Evolutionary conservation across 2,797 vertebrate genomes (phyloP).

Genomic region (Eospalax fontanierii): DNA sequence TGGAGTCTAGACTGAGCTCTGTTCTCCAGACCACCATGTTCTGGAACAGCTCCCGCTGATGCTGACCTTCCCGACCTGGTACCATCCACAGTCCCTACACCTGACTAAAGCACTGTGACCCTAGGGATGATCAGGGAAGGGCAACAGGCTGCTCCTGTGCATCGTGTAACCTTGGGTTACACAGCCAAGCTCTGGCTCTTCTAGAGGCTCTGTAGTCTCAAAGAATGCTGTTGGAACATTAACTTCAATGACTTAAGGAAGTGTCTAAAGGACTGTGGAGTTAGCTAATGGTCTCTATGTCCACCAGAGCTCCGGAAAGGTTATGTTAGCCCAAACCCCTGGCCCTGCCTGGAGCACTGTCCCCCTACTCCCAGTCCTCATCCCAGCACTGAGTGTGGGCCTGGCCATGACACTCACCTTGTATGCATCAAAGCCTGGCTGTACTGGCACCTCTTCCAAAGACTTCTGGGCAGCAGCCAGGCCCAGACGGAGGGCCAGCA

Average conservation of each 20-base stretch:
- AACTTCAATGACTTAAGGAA: not conserved
- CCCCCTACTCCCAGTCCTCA: fast-evolving
- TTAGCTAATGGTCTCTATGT: not conserved
- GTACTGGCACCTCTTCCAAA: not conserved
- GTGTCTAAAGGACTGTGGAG: not conserved
- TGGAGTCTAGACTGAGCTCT: not conserved
- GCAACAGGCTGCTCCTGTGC: fast-evolving
- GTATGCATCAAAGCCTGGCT: not conserved
- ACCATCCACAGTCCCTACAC: not conserved
- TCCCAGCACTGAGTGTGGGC: not conserved
- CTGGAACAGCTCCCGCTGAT: not conserved
- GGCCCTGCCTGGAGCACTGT: not conserved
- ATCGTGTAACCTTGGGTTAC: fast-evolving
- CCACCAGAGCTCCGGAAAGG: not conserved
- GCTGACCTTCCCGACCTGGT: not conserved
- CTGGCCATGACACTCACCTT: not conserved
- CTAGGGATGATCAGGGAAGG: not conserved
- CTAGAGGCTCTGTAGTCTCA: not conserved
- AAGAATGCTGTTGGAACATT: not conserved
- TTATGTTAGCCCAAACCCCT: not conserved
- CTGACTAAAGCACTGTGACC: not conserved
- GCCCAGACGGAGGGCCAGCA: not conserved
- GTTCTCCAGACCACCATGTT: not conserved
- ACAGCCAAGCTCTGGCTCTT: too few species aligned
- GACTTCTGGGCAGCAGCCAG: conserved; percentile 14